A percentile compares a stretch with the other conserved stretches of the same genome.
Evolutionary conservation across 2,113 vertebrate genomes (phyloP).

Genomic region (Pelvicachromis taeniatus): DNA sequence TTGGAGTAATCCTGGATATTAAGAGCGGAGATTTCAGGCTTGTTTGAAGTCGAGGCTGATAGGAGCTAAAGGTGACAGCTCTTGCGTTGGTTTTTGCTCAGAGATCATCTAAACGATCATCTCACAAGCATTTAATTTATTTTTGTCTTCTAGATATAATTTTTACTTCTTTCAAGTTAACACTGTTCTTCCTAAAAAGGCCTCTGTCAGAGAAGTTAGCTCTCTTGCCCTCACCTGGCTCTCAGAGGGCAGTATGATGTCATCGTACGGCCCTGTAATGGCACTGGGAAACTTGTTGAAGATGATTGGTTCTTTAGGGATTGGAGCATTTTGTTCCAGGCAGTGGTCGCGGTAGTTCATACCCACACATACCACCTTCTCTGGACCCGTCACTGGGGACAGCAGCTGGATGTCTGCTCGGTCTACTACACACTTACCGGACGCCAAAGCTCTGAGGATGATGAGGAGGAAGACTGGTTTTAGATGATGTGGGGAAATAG

Average conservation of each 20-base stretch:
- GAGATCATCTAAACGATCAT: background rate
- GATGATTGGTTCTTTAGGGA: slow-evolving; percentile 88
- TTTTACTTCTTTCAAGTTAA: background rate
- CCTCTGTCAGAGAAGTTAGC: background rate
- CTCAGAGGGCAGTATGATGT: slow-evolving; percentile 77
- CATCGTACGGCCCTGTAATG: slow-evolving; percentile 84
- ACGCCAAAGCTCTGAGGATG: slow-evolving; percentile 73
- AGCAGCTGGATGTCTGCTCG: slow-evolving; percentile 69
- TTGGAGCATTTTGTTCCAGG: slow-evolving; percentile 79
- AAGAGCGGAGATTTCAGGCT: background rate
- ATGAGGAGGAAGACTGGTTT: background rate
- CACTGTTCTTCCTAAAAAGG: background rate
- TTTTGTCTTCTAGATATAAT: background rate
- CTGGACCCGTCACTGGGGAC: slow-evolving; percentile 80
- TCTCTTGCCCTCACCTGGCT: slow-evolving; percentile 71
- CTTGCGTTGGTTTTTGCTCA: background rate
- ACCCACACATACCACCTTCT: slow-evolving; percentile 92
- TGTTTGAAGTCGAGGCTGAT: background rate
- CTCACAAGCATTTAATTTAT: background rate
- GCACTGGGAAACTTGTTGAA: slow-evolving; percentile 94
- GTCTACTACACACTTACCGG: slow-evolving; percentile 65
- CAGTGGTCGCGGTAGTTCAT: slow-evolving; percentile 95
- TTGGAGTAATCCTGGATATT: background rate
- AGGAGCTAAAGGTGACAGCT: background rate
- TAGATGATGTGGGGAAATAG: background rate